These are phyloP conservation scores for Azorinus chamasolen DNA, from an alignment of 2,888 invertebrate species.

Conservation along the genomic window DNA sequence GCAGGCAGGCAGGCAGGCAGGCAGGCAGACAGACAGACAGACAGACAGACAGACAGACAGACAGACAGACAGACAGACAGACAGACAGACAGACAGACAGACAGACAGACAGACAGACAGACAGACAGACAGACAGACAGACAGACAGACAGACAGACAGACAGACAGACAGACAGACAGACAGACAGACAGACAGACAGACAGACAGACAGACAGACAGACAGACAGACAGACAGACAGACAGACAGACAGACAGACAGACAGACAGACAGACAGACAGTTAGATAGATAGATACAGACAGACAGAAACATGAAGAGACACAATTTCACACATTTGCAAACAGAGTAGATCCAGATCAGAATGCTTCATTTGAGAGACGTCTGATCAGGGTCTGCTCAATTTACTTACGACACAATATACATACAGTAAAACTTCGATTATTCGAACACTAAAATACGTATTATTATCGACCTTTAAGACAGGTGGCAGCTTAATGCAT, in stretches of 20 bases:
- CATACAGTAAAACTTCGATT: no score
- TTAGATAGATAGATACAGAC: no score
- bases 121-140: constrained; percentile 19
- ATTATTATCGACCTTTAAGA: no score
- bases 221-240: constrained; percentile 12
- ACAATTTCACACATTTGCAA: no score
- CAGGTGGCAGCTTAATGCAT: no score
- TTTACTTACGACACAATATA: no score
- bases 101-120: constrained; percentile 20
- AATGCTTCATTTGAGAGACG: no score
- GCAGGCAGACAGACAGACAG: no score
- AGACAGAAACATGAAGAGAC: constrained; percentile 11
- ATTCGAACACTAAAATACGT: no score
- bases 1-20: constrained; percentile 13
- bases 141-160: constrained; percentile 16
- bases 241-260: constrained; percentile 16
- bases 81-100: constrained; percentile 20
- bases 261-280: constrained; percentile 13
- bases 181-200: constrained; percentile 11
- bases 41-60: constrained; percentile 18
- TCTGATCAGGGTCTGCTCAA: no score
- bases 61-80: constrained; percentile 20
- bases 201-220: constrained; percentile 11
- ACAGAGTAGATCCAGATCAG: no score
- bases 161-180: constrained; percentile 12